Evolutionary conservation across 2,888 invertebrate species (phyloP).

Genomic region (Campoplex nolae): DNA sequence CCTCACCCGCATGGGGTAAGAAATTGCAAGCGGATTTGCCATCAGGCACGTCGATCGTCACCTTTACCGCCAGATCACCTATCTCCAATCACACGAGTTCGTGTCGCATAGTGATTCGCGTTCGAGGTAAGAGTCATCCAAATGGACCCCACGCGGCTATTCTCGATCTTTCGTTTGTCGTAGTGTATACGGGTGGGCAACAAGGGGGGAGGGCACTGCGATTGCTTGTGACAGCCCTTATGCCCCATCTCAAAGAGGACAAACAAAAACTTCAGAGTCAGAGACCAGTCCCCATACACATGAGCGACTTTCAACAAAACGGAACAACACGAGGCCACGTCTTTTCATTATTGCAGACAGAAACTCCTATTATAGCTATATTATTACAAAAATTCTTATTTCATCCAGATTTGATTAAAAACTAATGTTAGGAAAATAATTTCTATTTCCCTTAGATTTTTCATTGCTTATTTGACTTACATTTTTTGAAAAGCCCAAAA

Average conservation of each 20-base stretch:
- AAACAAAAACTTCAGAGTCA: slow-evolving; percentile 3
- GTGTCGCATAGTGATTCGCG: slow-evolving; percentile 87
- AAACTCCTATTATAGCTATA: not conserved
- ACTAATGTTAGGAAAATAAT: not conserved
- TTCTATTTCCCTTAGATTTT: not conserved
- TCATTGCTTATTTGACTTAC: not conserved
- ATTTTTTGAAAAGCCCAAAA: not conserved
- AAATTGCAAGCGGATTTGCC: slow-evolving; percentile 87
- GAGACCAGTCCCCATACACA: not conserved
- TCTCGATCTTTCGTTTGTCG: slow-evolving; percentile 45
- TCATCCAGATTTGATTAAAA: not conserved
- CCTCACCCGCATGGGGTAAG: slow-evolving; percentile 88
- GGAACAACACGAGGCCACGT: not conserved
- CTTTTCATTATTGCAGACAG: not conserved
- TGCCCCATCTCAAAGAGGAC: slow-evolving; percentile 13
- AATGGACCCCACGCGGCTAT: slow-evolving; percentile 44
- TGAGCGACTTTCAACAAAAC: not conserved
- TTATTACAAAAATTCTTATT: not conserved
- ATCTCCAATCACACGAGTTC: slow-evolving; percentile 86
- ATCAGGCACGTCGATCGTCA: slow-evolving; percentile 87
- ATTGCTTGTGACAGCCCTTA: slow-evolving; percentile 57
- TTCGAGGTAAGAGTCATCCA: slow-evolving; percentile 84
- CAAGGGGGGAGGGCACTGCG: not conserved
- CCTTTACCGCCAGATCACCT: slow-evolving; percentile 87
- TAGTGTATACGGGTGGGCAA: not conserved